phyloP scores from a whole-genome alignment of 2,797 vertebrate genomes.

The Bradypodion pumilum region DNA sequence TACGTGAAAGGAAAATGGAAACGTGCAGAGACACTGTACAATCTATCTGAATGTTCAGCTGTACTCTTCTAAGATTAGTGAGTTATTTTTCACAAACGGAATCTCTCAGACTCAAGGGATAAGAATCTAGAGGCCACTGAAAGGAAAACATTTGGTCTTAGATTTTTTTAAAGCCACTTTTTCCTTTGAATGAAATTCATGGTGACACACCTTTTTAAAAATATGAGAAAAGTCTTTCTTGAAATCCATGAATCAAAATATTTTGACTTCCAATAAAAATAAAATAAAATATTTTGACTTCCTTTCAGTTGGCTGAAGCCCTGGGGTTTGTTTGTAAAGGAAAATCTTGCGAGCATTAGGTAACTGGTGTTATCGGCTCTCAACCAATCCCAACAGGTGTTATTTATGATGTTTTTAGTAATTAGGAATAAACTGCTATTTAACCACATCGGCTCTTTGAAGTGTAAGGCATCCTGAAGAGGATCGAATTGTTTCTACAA shows the following conservation, averaged over 20 bases:
- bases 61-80: background rate
- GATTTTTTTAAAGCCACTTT: background rate
- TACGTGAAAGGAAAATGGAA: conserved; percentile 5
- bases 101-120: background rate
- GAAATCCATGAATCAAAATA: background rate
- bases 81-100: background rate
- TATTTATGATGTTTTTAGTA: background rate
- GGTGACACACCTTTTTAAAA: background rate
- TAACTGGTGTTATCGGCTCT: background rate
- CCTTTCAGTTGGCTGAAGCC: background rate
- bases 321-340: too few species aligned
- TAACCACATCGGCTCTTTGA: too few species aligned
- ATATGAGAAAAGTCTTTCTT: background rate
- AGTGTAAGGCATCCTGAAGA: too few species aligned
- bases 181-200: background rate
- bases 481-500: too few species aligned
- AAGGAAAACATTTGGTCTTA: background rate
- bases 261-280: too few species aligned
- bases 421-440: background rate
- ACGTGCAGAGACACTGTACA: background rate
- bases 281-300: background rate
- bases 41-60: conserved; percentile 17
- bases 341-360: background rate
- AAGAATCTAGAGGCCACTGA: background rate
- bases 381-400: background rate